phyloP scores from a whole-genome alignment of 2,113 vertebrate genomes.

The Oostethus manadensis region DNA sequence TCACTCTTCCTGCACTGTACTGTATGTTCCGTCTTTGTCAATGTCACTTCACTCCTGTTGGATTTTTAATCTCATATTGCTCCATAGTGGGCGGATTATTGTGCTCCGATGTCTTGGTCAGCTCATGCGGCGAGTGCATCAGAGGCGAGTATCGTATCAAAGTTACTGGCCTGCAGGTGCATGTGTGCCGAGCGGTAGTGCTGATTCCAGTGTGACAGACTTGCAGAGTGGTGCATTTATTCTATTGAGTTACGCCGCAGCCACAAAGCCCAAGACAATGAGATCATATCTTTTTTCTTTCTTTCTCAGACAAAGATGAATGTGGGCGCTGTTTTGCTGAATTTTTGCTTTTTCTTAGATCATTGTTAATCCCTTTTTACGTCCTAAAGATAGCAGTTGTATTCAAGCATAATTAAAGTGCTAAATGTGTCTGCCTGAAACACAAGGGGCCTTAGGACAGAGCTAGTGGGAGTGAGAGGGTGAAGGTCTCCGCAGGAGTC shows the following conservation, averaged over 20 bases:
- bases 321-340: background rate
- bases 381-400: background rate
- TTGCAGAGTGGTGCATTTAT: constrained; percentile 6
- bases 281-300: constrained; percentile 2
- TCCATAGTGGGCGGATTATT: constrained; percentile 7
- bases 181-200: background rate
- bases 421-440: constrained; percentile 32
- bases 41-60: constrained; percentile 8
- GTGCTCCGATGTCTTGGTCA: constrained; percentile 2
- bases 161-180: background rate
- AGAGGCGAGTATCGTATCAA: background rate
- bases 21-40: constrained; percentile 7
- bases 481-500: constrained; percentile 29
- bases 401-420: background rate
- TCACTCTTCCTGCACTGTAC: background rate
- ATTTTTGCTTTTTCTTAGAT: background rate
- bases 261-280: constrained; percentile 9
- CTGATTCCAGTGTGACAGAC: constrained; percentile 2
- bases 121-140: background rate
- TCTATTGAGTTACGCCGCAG: constrained; percentile 9
- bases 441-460: constrained; percentile 53
- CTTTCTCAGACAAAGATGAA: constrained; percentile 1
- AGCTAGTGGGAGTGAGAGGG: constrained; percentile 5
- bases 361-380: background rate
- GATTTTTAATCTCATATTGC: constrained; percentile 8